Evolutionary conservation across 2,797 vertebrate species (phyloP).

Genomic region (Tamandua tetradactyla): DNA sequence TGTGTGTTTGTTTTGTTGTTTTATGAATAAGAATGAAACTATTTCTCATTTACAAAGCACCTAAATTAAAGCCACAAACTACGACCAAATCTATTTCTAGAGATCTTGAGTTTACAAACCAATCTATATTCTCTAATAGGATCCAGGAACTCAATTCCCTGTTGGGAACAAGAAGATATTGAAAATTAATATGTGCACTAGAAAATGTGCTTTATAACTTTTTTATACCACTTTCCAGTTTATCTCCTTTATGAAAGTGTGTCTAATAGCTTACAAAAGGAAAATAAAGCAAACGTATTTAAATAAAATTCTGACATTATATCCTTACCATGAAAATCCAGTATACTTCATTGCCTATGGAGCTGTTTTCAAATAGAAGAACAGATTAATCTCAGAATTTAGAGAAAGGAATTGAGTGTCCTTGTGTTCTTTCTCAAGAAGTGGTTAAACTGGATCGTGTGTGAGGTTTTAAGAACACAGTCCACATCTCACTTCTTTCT

Average conservation of each 20-base stretch:
- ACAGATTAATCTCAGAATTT: background rate
- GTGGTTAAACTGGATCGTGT: background rate
- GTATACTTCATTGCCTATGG: background rate
- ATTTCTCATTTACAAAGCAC: conserved; percentile 25
- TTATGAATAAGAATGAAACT: conserved; percentile 11
- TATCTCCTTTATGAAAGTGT: background rate
- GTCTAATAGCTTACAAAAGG: background rate
- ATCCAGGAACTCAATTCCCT: background rate
- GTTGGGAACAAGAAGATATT: background rate
- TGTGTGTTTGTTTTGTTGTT: background rate
- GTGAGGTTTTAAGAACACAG: background rate
- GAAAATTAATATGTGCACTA: background rate
- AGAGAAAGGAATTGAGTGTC: background rate
- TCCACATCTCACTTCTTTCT: background rate
- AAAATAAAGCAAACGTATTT: background rate
- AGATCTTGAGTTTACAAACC: background rate
- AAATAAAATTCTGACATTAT: background rate
- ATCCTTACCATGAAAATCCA: background rate
- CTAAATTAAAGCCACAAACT: conserved; percentile 22
- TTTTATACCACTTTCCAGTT: background rate
- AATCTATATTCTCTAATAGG: conserved; percentile 16
- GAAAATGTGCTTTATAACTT: background rate
- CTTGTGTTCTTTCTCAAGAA: background rate
- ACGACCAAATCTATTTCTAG: conserved; percentile 22
- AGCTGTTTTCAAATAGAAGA: background rate